A percentile compares a stretch with the other conserved stretches of the same genome.
These are phyloP conservation scores for Arnoldichthys spilopterus DNA, from an alignment of 2,797 vertebrate genomes.

Conservation along the genomic window DNA sequence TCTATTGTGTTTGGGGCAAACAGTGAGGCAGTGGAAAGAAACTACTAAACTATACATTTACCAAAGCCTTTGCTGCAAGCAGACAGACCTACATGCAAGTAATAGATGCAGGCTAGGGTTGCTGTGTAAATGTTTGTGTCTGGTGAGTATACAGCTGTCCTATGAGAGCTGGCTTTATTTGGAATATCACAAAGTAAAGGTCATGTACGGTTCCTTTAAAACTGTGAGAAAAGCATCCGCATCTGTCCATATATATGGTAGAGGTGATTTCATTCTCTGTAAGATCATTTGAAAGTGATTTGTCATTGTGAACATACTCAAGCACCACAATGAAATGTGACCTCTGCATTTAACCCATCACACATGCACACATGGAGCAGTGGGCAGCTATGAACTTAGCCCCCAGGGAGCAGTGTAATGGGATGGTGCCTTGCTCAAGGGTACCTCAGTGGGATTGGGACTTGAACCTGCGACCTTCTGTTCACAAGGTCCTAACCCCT, in stretches of 20 bases:
- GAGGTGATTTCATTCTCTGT: not conserved
- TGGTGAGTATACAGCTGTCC: not conserved
- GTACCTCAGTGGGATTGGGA: too few species aligned
- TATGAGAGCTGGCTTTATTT: not conserved
- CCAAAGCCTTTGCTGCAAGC: not conserved
- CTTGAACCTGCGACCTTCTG: too few species aligned
- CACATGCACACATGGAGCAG: too few species aligned
- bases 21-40: not conserved
- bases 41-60: not conserved
- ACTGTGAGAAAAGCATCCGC: not conserved
- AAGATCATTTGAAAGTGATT: not conserved
- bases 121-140: slow-evolving; percentile 26
- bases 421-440: too few species aligned
- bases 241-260: not conserved
- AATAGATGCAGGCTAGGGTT: not conserved
- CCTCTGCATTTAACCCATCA: too few species aligned
- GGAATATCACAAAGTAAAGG: not conserved
- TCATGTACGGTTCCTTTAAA: not conserved
- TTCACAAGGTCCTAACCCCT: too few species aligned
- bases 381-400: too few species aligned
- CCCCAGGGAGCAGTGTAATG: too few species aligned
- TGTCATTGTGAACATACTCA: too few species aligned
- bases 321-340: too few species aligned
- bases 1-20: not conserved
- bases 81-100: not conserved